Conservation (phyloP, 2,113 vertebrate genomes). For the Otolemur garnettii region DNA sequence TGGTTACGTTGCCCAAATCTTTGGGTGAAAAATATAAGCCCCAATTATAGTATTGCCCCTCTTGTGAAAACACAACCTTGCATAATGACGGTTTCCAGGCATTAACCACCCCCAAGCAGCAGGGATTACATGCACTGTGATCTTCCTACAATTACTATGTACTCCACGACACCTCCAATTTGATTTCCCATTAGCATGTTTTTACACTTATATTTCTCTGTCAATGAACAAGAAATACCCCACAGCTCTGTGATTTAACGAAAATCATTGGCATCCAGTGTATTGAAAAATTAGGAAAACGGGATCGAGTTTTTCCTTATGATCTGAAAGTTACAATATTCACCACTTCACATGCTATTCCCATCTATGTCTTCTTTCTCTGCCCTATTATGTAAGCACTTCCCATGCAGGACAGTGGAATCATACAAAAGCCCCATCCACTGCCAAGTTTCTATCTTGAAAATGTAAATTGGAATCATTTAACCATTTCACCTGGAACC, state of each 20-base stretch:
- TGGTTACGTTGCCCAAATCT: neutral
- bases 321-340: neutral
- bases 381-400: neutral
- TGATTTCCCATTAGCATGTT: neutral
- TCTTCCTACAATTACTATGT: neutral
- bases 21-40: neutral
- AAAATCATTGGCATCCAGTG: neutral
- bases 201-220: neutral
- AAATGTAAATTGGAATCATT: conserved; percentile 42
- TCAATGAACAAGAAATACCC: neutral
- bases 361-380: neutral
- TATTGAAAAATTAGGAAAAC: neutral
- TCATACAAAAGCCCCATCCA: conserved; percentile 1
- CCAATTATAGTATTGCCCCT: accelerated
- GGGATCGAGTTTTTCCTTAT: neutral
- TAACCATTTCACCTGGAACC: conserved; percentile 10
- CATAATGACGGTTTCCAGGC: neutral
- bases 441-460: conserved; percentile 27
- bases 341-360: neutral
- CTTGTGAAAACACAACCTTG: conserved; percentile 45
- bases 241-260: neutral
- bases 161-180: neutral
- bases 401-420: neutral
- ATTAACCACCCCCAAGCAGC: neutral
- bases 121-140: neutral